phyloP scores from a whole-genome alignment of 2,797 vertebrate genomes.

The Ibycter americanus region DNA sequence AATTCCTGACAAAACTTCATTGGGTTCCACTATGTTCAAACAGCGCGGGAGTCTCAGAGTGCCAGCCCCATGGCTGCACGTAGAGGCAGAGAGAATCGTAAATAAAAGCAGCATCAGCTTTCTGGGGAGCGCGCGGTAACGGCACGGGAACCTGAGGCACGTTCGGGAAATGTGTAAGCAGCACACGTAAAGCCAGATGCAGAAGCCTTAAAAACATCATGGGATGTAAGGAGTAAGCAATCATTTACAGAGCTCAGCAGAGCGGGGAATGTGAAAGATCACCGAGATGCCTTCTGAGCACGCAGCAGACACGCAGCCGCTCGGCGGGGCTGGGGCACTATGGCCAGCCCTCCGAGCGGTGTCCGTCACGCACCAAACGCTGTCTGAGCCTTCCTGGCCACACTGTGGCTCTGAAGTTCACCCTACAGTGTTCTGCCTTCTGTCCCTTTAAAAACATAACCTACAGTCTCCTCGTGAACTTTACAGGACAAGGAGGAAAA shows the following conservation, averaged over 20 bases:
- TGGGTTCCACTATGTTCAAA: background rate
- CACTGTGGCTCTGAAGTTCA: background rate
- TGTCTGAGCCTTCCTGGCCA: background rate
- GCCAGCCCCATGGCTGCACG: background rate
- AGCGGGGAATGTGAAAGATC: accelerated
- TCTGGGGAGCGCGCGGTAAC: background rate
- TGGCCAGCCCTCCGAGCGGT: accelerated
- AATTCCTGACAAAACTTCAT: background rate
- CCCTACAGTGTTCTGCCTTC: background rate
- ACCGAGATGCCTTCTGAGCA: background rate
- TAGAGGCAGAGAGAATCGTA: background rate
- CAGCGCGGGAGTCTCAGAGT: background rate
- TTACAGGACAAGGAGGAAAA: background rate
- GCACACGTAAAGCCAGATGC: background rate
- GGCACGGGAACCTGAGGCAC: background rate
- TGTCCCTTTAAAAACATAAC: background rate
- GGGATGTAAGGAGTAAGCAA: background rate
- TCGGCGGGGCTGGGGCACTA: background rate
- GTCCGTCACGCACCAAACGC: background rate
- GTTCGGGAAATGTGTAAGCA: accelerated
- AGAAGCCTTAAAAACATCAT: background rate
- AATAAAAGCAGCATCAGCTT: background rate
- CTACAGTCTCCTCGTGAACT: background rate
- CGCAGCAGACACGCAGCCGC: background rate
- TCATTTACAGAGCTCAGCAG: background rate